Conservation (phyloP, 2,113 vertebrate species). For the Cettia cetti region DNA sequence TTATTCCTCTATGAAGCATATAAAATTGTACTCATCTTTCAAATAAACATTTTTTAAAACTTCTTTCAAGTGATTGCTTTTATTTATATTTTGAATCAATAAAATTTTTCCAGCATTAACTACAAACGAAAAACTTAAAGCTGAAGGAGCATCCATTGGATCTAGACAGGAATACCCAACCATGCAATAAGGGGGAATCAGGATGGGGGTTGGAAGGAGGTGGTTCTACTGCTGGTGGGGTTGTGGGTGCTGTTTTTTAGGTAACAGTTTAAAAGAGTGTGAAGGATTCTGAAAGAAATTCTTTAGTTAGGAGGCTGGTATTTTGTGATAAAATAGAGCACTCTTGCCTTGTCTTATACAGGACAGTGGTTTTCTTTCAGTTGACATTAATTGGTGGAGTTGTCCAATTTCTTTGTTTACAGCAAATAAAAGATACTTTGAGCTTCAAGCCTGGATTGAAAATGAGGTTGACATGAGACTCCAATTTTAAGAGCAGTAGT, state of each 20-base stretch:
- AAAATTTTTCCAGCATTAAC: background rate
- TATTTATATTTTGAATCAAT: background rate
- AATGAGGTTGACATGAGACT: background rate
- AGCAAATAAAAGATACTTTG: background rate
- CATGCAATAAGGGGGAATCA: background rate
- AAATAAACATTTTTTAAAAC: background rate
- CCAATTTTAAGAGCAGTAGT: background rate
- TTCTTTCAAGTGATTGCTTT: background rate
- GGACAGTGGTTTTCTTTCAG: background rate
- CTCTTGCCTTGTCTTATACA: background rate
- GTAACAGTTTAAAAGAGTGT: background rate
- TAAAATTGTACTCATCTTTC: background rate
- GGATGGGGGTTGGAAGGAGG: accelerated
- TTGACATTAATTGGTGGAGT: background rate
- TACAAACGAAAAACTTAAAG: background rate
- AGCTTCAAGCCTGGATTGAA: background rate
- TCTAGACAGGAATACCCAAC: background rate
- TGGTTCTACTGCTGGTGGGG: background rate
- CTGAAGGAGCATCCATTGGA: background rate
- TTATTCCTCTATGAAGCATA: background rate
- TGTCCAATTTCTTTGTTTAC: background rate
- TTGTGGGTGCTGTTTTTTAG: background rate
- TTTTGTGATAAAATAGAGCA: background rate
- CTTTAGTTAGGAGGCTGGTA: background rate
- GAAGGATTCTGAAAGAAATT: background rate